Evolutionary conservation across 2,797 vertebrate species (phyloP).

Genomic region (Acanthurus leucopareius): DNA sequence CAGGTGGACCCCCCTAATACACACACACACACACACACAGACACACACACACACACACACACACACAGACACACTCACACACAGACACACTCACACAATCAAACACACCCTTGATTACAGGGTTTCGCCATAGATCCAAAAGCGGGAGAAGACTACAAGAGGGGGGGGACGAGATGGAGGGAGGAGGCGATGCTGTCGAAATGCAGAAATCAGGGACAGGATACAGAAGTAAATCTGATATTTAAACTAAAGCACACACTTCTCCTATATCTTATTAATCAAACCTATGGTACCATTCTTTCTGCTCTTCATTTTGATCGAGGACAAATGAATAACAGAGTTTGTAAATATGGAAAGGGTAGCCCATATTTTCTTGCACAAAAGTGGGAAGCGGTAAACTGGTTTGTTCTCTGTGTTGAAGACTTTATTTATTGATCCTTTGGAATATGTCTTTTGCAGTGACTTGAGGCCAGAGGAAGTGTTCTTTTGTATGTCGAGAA

Average conservation of each 20-base stretch:
- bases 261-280: constrained; percentile 76
- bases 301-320: constrained; percentile 68
- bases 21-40: constrained; percentile 41
- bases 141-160: constrained; percentile 42
- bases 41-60: constrained; percentile 32
- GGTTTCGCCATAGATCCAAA: constrained; percentile 78
- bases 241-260: constrained; percentile 82
- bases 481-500: constrained; percentile 75
- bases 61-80: constrained; percentile 37
- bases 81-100: constrained; percentile 25
- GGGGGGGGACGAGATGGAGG: constrained; percentile 31
- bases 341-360: constrained; percentile 83
- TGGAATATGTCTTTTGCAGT: constrained; percentile 83
- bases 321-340: constrained; percentile 62
- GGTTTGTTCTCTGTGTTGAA: constrained; percentile 75
- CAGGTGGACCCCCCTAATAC: constrained; percentile 60
- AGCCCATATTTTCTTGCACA: constrained; percentile 84
- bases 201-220: constrained; percentile 83
- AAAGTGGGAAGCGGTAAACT: constrained; percentile 76
- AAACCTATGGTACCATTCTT: constrained; percentile 68
- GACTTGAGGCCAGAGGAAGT: constrained; percentile 78
- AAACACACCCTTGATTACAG: constrained; percentile 66
- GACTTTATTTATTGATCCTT: constrained; percentile 85
- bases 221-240: constrained; percentile 72
- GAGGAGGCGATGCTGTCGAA: constrained; percentile 63